These are phyloP conservation scores for Tarsius wallacei DNA, from an alignment of 2,797 vertebrate genomes.

Conservation along the genomic window DNA sequence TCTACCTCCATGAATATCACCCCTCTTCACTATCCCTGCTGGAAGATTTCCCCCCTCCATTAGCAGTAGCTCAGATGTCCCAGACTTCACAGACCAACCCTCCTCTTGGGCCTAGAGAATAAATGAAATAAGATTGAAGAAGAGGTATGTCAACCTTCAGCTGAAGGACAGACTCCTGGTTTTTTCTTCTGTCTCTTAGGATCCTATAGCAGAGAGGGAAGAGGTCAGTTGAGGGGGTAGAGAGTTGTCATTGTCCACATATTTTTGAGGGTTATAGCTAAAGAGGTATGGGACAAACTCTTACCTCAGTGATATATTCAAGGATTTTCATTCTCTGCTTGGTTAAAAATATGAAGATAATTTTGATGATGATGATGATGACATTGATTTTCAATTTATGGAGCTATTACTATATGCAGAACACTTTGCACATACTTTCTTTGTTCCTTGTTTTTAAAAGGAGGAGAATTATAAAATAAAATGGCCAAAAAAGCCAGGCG, in stretches of 20 bases:
- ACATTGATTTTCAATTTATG: background rate
- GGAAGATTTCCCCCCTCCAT: conserved; percentile 61
- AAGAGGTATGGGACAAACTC: background rate
- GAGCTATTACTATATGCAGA: background rate
- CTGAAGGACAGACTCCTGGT: background rate
- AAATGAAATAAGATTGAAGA: conserved; percentile 47
- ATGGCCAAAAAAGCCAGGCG: background rate
- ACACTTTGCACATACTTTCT: background rate
- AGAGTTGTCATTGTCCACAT: background rate
- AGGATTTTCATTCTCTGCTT: conserved; percentile 56
- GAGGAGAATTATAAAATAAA: background rate
- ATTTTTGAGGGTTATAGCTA: background rate
- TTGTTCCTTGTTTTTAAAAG: background rate
- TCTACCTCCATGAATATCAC: conserved; percentile 59
- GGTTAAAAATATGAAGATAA: conserved; percentile 51
- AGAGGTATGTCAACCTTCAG: background rate
- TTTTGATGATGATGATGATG: background rate
- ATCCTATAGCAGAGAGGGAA: background rate
- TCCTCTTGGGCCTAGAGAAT: conserved; percentile 49
- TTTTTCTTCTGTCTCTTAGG: background rate
- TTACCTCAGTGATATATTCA: background rate
- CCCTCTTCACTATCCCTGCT: conserved; percentile 76
- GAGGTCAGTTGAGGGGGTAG: background rate
- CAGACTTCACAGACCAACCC: conserved; percentile 55
- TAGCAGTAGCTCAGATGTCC: conserved; percentile 74